Base-by-base conservation (phyloP, 2,888 invertebrate genomes). In the Acleris emargana region DNA sequence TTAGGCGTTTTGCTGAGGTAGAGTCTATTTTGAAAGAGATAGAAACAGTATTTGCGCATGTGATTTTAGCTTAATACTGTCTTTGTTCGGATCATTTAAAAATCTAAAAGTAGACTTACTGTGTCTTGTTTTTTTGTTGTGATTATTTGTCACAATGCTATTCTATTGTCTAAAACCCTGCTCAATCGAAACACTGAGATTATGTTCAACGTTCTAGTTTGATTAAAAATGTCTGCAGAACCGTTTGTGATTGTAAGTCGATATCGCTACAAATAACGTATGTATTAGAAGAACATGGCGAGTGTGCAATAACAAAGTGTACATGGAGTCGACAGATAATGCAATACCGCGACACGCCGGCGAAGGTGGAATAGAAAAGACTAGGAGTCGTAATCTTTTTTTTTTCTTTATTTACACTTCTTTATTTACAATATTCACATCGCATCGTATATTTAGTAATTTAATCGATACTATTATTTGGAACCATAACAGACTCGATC, bases 331-430 rank as follows among this genome's bases (percentile, higher is more conserved):
- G 51, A 62, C 62, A 70, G 66, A 67, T 67, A 71, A 67, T 68
- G 66, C 58, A 67, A 68, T 70, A 67, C 63, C 69, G 62, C 67
- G 71, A 66, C 68, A 62, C 67, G 68, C 53, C 54, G 62, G 59
- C 62, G 47, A 63, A 58, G 58, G 16, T 58, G 25, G 58, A 4
- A 63, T 25, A 52, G n/a, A 16, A 25, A 9, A 25, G 32, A 38
- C 17, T 7, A 52, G 58, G 63, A 58, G 42, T 3, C 17, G 32
- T 32, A 11, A 18, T 17, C 18, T 2, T 5, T 50, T 25, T 49
- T 11, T 50, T 50, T 50, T 22, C 1, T 20, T 16, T 11, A 49
- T 49, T 49, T 49, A 18, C 3, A 5, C 25, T 22, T 2, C 32
- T 9, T 2, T 32, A 32, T 32, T 32, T 32, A 2, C 42, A 16